Conservation (phyloP, 2,797 vertebrate species). For the Molossus molossus region DNA sequence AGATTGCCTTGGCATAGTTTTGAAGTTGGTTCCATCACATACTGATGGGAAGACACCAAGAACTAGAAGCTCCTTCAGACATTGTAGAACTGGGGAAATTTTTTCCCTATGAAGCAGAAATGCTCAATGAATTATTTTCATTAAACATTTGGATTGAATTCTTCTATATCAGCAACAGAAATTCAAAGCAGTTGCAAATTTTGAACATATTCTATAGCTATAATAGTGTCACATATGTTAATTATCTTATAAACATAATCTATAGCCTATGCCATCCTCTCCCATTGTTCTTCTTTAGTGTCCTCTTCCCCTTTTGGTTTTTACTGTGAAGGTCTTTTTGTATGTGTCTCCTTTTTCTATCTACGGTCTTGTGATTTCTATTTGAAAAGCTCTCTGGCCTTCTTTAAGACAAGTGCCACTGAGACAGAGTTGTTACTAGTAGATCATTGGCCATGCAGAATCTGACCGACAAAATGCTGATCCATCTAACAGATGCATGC, state of each 20-base stretch:
- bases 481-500: not conserved
- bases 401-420: conserved; percentile 27
- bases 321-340: not conserved
- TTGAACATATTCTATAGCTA: not conserved
- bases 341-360: conserved; percentile 4
- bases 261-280: not conserved
- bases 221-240: not conserved
- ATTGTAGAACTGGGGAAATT: not conserved
- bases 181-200: not conserved
- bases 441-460: not conserved
- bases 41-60: not conserved
- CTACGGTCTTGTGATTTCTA: conserved; percentile 45
- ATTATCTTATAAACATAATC: conserved; percentile 25
- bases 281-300: not conserved
- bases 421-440: not conserved
- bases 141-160: not conserved
- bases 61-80: not conserved
- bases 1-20: not conserved
- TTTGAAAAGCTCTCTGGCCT: conserved; percentile 34
- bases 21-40: not conserved
- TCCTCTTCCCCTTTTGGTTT: not conserved
- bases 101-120: not conserved
- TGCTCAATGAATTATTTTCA: not conserved
- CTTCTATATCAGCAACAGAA: conserved; percentile 24
- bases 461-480: not conserved